Base-by-base conservation (phyloP, 1,140 invertebrate genomes). In the Drosophila sp. region DNA sequence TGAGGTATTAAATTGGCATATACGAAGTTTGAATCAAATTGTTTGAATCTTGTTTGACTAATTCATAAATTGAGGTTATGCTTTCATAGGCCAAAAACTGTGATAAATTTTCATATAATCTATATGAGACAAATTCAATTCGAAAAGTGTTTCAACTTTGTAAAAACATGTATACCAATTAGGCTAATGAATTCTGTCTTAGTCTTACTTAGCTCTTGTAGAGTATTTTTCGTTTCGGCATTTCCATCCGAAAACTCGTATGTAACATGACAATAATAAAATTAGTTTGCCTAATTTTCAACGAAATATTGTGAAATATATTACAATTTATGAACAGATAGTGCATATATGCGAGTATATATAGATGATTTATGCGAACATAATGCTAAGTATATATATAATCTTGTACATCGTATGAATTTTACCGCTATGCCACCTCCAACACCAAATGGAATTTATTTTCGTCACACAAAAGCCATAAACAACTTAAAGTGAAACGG, bases 401-500 rank as follows among this genome's bases (percentile, higher is more conserved):
- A 57, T 70, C 57, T 69, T 56, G 44, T 27, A 50, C 7, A 50
- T 50, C 44, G 44, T 27, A 50, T 50, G 29, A 47, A 66, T 58
- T 66, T 66, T 6, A 33, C 32, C 6, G 50, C 63, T 66, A 75
- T 73, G 58, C 66, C 40, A n/a, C 60, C 67, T 66, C 73, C 69
- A 58, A 65, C 30, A 30, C 44, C 56, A 54, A 63, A 66, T 60
- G 71, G 66, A 81, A 86, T 86, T 76, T 72, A 72, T 76, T 83
- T 83, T 69, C 38, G 41, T 72, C 75, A 66, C 72, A 62, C 56
- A 74, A 76, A 66, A 79, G 82, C 62, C 76, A 82, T 86, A 89
- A 86, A 87, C 83, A 89, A 87, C 76, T 87, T 87, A 87, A 50
- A 80, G 79, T 75, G 79, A 82, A 86, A 79, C 76, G 83, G 84